phyloP scores from a whole-genome alignment of 1,140 invertebrate species.

The Ooceraea biroi region DNA sequence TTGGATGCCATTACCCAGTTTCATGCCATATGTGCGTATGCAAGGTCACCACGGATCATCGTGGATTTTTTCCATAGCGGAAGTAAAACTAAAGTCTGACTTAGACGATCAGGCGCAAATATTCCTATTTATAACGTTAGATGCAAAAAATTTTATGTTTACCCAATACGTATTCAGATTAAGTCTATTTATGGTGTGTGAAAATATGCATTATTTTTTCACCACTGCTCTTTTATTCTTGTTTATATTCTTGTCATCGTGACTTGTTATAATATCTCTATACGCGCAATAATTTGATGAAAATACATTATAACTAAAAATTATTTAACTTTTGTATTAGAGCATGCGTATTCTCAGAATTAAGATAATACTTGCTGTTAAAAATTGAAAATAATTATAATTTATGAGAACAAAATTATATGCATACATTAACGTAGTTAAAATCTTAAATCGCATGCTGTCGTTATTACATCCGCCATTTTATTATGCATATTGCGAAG shows the following conservation, averaged over 20 bases:
- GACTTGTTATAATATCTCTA: too few relatives aligned
- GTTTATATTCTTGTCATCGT: too few relatives aligned
- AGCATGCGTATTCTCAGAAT: not conserved
- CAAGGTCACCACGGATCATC: constrained; percentile 45
- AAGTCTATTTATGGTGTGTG: too few relatives aligned
- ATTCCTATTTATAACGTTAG: not conserved
- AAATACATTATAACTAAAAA: constrained; percentile 1
- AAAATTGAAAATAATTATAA: constrained; percentile 11
- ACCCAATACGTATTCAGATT: too few relatives aligned
- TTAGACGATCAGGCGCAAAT: not conserved
- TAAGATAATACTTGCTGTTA: constrained; percentile 10
- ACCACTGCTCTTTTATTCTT: too few relatives aligned
- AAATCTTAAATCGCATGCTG: not conserved
- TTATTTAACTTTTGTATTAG: not conserved
- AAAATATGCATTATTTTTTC: too few relatives aligned
- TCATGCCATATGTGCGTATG: constrained; percentile 5
- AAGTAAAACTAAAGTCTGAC: not conserved
- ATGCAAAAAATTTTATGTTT: too few relatives aligned
- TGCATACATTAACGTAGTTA: not conserved
- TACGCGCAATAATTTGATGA: too few relatives aligned
- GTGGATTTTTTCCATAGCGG: constrained; percentile 11
- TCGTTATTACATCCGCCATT: not conserved
- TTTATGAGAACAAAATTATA: not conserved
- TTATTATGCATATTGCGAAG: not conserved
- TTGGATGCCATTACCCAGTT: constrained; percentile 54